A percentile compares a stretch with the other conserved stretches of the same genome.
These are phyloP conservation scores for Ovibos moschatus DNA, from an alignment of 2,113 vertebrate genomes.

Conservation along the genomic window DNA sequence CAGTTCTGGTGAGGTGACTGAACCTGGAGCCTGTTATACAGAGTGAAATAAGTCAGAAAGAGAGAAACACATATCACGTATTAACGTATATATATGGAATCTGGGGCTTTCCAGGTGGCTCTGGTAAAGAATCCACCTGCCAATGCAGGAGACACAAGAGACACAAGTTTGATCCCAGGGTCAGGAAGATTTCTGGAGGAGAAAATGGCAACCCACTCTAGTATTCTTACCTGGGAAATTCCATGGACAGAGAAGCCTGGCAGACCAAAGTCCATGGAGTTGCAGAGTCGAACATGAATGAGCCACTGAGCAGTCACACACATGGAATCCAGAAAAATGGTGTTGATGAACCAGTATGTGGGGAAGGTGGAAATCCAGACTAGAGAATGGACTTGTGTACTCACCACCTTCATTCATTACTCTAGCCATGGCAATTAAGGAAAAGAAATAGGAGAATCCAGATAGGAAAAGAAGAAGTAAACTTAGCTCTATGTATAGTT, in stretches of 20 bases:
- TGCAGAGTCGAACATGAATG: background rate
- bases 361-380: background rate
- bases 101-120: background rate
- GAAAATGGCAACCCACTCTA: background rate
- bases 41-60: background rate
- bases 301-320: background rate
- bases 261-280: background rate
- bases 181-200: background rate
- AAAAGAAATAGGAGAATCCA: background rate
- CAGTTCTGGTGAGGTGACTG: background rate
- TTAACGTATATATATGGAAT: background rate
- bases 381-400: background rate
- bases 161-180: background rate
- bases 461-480: background rate
- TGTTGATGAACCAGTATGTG: background rate
- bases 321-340: background rate
- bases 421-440: background rate
- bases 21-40: background rate
- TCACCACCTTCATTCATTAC: background rate
- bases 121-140: background rate
- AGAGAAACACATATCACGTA: rapidly evolving
- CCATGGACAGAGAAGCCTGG: background rate
- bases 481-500: background rate
- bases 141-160: background rate
- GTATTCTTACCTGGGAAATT: background rate